Evolutionary conservation across 2,797 vertebrate genomes (phyloP).

Genomic region (Amblyopsis hoosieri): DNA sequence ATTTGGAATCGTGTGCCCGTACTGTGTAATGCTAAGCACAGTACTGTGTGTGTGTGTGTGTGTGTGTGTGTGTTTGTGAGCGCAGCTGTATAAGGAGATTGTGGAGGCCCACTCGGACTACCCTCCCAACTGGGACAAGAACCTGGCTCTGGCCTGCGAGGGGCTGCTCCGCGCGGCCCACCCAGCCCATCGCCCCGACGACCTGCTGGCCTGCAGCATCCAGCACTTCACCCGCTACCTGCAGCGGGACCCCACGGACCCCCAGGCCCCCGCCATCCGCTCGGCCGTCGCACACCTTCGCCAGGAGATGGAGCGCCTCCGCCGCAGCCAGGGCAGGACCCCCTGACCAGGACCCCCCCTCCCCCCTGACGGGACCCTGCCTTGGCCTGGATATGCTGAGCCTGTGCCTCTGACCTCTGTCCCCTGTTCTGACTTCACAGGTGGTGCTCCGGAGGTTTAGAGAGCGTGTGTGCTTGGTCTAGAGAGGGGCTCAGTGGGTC

Average conservation of each 20-base stretch:
- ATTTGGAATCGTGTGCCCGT: too few relatives aligned
- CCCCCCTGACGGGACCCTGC: slow-evolving; percentile 7
- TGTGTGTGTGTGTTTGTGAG: slow-evolving; percentile 41
- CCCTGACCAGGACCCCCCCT: slow-evolving; percentile 36
- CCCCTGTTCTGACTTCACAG: slow-evolving; percentile 12
- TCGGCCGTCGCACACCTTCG: slow-evolving; percentile 83
- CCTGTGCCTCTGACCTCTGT: background rate
- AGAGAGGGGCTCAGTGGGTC: slow-evolving; percentile 13
- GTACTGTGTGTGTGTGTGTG: slow-evolving; percentile 5
- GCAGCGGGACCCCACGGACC: slow-evolving; percentile 81
- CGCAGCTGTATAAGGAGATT: slow-evolving; percentile 90
- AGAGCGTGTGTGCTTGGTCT: slow-evolving; percentile 10
- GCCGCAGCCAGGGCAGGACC: slow-evolving; percentile 37
- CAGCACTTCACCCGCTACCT: slow-evolving; percentile 87
- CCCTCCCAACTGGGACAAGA: slow-evolving; percentile 97
- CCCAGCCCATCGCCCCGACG: slow-evolving; percentile 69
- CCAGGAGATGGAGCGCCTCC: slow-evolving; percentile 82
- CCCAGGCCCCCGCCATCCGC: slow-evolving; percentile 84
- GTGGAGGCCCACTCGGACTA: slow-evolving; percentile 82
- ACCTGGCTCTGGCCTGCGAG: slow-evolving; percentile 93
- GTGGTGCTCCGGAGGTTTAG: slow-evolving; percentile 2
- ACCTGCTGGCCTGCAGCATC: slow-evolving; percentile 83
- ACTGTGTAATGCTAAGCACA: too few relatives aligned
- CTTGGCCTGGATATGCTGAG: slow-evolving; percentile 13
- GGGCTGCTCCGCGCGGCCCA: slow-evolving; percentile 82